Conservation (phyloP, 2,888 invertebrate species). For the Amiota mariae region DNA sequence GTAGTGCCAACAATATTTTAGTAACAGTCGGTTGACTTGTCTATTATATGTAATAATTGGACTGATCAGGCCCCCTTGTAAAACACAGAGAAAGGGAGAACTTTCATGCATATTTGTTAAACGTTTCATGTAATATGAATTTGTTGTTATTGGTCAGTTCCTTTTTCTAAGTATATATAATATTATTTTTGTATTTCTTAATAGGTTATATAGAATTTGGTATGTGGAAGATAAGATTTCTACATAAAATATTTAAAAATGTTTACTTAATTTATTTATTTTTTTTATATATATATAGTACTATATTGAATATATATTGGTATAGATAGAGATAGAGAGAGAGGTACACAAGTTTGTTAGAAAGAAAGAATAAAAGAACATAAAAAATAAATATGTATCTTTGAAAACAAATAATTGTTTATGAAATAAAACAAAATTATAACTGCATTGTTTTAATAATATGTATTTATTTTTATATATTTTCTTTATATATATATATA, state of each 20-base stretch:
- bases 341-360: conserved; percentile 23
- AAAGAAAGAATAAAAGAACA: conserved; percentile 53
- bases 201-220: no score
- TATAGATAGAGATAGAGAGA: neutral
- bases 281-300: neutral
- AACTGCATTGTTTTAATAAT: conserved; percentile 7
- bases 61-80: no score
- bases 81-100: no score
- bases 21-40: no score
- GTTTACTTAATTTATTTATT: conserved; percentile 1
- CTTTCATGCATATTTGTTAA: neutral
- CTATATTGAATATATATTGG: conserved; percentile 9
- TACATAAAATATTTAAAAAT: neutral
- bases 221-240: neutral
- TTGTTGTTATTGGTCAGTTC: conserved; percentile 25
- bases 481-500: conserved; percentile 44
- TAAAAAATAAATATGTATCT: neutral
- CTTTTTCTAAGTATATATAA: conserved; percentile 1
- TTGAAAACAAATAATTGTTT: neutral
- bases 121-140: neutral
- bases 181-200: neutral
- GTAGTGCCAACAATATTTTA: no score
- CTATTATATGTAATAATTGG: no score
- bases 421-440: conserved; percentile 21
- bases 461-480: conserved; percentile 53